Conservation (phyloP, 2,113 vertebrate genomes). For the Carassius gibelio region DNA sequence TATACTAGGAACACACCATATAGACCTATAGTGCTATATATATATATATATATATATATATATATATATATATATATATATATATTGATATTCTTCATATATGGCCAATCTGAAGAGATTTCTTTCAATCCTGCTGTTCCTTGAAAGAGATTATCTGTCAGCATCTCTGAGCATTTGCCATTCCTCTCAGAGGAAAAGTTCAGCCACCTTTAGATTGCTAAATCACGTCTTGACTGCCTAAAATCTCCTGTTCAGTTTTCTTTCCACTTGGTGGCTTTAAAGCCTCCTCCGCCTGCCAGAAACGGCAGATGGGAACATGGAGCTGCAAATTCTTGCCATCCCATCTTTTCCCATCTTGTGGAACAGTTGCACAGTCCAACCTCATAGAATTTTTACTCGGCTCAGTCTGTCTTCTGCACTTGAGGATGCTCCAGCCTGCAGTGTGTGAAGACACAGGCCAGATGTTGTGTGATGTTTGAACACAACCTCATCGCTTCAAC, state of each 20-base stretch:
- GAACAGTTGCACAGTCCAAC: conserved; percentile 46
- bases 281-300: conserved; percentile 34
- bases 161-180: conserved; percentile 3
- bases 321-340: conserved; percentile 53
- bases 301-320: conserved; percentile 54
- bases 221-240: conserved; percentile 44
- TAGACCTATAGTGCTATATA: too few species aligned
- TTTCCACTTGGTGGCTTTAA: conserved; percentile 47
- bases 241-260: conserved; percentile 36
- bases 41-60: background rate
- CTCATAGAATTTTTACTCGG: conserved; percentile 31
- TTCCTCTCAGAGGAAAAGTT: conserved; percentile 32
- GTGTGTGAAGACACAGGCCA: conserved; percentile 38
- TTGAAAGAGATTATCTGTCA: conserved; percentile 22
- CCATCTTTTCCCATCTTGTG: conserved; percentile 51
- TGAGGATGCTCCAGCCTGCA: conserved; percentile 24
- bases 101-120: background rate
- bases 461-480: conserved; percentile 52
- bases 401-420: conserved; percentile 28
- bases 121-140: background rate
- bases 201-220: conserved; percentile 26
- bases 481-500: conserved; percentile 39
- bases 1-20: background rate
- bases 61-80: background rate
- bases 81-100: background rate